A percentile compares a stretch with the other conserved stretches of the same genome.
Conservation (phyloP, 2,797 vertebrate genomes). For the Brachyrhaphis roseni region DNA sequence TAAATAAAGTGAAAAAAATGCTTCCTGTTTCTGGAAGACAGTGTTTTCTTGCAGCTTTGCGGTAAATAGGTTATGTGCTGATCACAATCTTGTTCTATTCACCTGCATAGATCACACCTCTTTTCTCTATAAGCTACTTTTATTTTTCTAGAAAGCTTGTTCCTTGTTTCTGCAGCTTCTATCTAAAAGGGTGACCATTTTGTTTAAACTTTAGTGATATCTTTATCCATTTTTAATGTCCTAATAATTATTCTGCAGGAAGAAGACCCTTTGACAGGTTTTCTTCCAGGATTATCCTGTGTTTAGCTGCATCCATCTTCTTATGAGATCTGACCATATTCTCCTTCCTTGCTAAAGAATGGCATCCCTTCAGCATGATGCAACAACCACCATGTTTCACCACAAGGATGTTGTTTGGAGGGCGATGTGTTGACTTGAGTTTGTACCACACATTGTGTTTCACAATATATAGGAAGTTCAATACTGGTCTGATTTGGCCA, state of each 20-base stretch:
- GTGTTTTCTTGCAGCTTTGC: background rate
- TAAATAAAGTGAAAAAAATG: background rate
- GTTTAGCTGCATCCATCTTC: background rate
- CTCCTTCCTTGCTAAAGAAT: background rate
- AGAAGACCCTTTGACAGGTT: background rate
- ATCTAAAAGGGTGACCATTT: background rate
- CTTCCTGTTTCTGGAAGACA: slow-evolving; percentile 1
- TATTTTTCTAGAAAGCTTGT: background rate
- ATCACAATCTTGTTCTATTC: background rate
- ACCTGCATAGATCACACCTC: too few species aligned
- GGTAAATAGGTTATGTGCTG: background rate
- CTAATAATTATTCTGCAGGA: background rate
- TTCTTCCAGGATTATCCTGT: background rate
- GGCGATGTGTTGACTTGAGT: background rate
- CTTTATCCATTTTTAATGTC: background rate
- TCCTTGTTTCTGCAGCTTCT: background rate
- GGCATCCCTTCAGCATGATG: background rate
- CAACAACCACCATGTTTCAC: background rate
- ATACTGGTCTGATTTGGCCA: background rate
- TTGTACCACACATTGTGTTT: background rate
- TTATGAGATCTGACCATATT: background rate
- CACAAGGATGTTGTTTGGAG: background rate
- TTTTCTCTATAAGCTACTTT: background rate
- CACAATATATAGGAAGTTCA: background rate
- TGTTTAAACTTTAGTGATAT: background rate